A percentile compares a stretch with the other conserved stretches of the same genome.
Evolutionary conservation across 2,113 vertebrate genomes (phyloP).

Genomic region (Sceloporus undulatus): DNA sequence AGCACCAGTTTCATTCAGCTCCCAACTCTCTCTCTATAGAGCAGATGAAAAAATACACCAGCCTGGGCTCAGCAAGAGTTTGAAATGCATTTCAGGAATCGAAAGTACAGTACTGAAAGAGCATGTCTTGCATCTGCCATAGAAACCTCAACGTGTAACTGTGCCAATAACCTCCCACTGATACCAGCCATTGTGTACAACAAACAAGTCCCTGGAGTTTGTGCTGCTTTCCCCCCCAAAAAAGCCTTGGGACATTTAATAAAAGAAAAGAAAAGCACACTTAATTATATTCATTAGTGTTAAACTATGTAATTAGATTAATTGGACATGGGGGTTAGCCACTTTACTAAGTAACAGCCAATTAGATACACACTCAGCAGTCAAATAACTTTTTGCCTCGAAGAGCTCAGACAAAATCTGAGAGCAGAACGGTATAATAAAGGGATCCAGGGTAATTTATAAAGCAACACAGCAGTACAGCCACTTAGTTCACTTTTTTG

Average conservation of each 20-base stretch:
- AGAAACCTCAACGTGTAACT: not conserved
- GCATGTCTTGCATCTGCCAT: no score
- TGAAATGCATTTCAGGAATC: not conserved
- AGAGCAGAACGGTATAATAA: not conserved
- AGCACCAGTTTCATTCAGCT: not conserved
- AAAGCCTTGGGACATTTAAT: constrained; percentile 15
- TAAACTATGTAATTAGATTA: constrained; percentile 36
- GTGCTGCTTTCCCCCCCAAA: not conserved
- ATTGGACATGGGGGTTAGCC: constrained; percentile 23
- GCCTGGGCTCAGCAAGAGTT: not conserved
- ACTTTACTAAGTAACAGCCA: constrained; percentile 20
- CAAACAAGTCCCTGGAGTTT: constrained; percentile 1
- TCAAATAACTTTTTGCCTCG: not conserved
- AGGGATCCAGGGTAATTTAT: not conserved
- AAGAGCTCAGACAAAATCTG: not conserved
- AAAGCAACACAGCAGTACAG: not conserved
- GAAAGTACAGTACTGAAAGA: not conserved
- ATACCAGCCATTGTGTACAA: not conserved
- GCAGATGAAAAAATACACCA: not conserved
- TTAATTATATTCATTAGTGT: constrained; percentile 35
- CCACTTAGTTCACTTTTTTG: not conserved
- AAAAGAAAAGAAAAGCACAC: not conserved
- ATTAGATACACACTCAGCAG: not conserved
- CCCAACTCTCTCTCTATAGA: no score
- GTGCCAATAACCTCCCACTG: not conserved